phyloP scores from a whole-genome alignment of 2,113 vertebrate genomes.

The Myanophis thanlyinensis region DNA sequence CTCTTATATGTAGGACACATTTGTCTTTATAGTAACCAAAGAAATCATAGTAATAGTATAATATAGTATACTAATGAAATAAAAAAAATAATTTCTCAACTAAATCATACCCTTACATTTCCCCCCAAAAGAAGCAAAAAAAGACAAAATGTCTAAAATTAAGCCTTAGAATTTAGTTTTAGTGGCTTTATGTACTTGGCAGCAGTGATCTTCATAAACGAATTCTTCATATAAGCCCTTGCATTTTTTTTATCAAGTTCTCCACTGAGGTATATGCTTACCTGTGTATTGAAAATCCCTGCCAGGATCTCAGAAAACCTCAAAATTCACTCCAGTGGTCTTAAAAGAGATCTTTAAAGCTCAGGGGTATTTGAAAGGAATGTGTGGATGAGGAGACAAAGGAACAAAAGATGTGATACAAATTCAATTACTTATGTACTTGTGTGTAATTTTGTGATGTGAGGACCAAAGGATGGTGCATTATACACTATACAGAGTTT shows the following conservation, averaged over 20 bases:
- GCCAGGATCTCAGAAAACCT: neutral
- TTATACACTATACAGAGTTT: neutral
- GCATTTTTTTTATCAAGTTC: neutral
- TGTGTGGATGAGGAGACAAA: neutral
- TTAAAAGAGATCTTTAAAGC: neutral
- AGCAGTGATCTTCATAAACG: neutral
- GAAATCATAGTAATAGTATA: neutral
- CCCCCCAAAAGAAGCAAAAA: neutral
- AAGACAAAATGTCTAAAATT: neutral
- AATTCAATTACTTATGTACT: neutral
- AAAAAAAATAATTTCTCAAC: neutral
- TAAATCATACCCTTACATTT: neutral
- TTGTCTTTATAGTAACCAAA: neutral
- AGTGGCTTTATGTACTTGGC: neutral
- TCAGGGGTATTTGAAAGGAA: neutral
- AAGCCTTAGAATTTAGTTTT: neutral
- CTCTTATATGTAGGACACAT: neutral
- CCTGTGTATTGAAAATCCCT: neutral
- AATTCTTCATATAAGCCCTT: neutral
- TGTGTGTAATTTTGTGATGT: neutral
- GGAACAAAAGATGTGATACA: neutral
- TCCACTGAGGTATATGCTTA: neutral
- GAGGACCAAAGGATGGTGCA: neutral
- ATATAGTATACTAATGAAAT: too few relatives aligned
- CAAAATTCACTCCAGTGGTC: neutral